Conservation (phyloP, 2,797 vertebrate genomes). For the Lacerta bilineata region DNA sequence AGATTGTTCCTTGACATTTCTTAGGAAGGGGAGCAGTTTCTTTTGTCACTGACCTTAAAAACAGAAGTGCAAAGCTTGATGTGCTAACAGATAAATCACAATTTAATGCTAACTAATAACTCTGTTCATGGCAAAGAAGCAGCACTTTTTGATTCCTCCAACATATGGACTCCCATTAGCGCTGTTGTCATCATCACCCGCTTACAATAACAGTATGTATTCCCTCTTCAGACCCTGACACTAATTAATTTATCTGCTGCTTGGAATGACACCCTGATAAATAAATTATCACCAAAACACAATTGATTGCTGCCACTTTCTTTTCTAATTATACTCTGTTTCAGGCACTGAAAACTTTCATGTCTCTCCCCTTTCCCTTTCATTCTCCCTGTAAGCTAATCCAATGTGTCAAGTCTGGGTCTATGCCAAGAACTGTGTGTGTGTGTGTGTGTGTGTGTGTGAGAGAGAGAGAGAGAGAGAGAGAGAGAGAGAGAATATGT, state of each 20-base stretch:
- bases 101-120: constrained; percentile 38
- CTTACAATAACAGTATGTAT: constrained; percentile 57
- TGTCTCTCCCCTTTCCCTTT: constrained; percentile 69
- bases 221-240: constrained; percentile 56
- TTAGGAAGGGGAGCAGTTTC: background rate
- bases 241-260: constrained; percentile 79
- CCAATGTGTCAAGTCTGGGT: constrained; percentile 74
- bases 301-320: constrained; percentile 64
- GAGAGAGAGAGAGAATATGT: no score
- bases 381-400: constrained; percentile 72
- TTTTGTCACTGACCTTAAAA: constrained; percentile 61
- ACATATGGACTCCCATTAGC: constrained; percentile 9
- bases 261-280: constrained; percentile 76
- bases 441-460: background rate
- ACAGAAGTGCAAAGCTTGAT: constrained; percentile 30
- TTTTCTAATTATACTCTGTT: constrained; percentile 73
- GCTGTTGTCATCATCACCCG: background rate
- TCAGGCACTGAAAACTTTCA: constrained; percentile 68
- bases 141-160: constrained; percentile 45
- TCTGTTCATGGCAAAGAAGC: background rate
- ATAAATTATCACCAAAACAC: constrained; percentile 78
- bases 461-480: no score
- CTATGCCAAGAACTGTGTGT: constrained; percentile 55
- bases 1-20: constrained; percentile 54
- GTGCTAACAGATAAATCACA: constrained; percentile 26